These are phyloP conservation scores for Nyctibius grandis DNA, from an alignment of 2,797 vertebrate genomes.

Conservation along the genomic window DNA sequence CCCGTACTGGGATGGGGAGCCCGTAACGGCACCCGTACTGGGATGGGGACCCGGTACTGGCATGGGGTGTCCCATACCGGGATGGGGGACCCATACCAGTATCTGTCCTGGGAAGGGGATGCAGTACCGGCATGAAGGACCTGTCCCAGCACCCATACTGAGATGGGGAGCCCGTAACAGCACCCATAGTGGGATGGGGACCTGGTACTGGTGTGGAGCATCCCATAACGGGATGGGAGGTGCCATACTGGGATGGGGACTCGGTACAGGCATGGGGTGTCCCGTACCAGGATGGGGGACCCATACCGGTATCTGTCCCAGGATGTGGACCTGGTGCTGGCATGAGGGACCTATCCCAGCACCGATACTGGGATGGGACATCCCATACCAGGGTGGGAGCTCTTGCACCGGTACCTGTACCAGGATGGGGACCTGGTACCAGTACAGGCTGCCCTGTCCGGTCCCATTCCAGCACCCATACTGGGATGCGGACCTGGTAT, in stretches of 20 bases:
- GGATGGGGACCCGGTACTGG: not conserved
- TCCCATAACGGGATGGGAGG: not conserved
- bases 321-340: not conserved
- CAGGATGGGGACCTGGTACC: rapidly evolving
- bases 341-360: not conserved
- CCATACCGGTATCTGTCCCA: not conserved
- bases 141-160: no score
- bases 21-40: not conserved
- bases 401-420: not conserved
- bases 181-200: rapidly evolving
- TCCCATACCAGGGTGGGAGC: no score
- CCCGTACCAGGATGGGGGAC: not conserved
- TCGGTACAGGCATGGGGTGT: no score
- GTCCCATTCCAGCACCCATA: not conserved
- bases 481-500: not conserved
- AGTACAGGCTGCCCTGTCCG: rapidly evolving
- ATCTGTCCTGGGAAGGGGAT: not conserved
- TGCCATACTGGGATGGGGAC: not conserved
- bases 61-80: no score
- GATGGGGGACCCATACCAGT: not conserved
- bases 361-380: rapidly evolving
- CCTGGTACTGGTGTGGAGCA: not conserved
- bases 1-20: not conserved
- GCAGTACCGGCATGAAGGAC: not conserved
- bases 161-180: not conserved